A percentile compares a stretch with the other conserved stretches of the same genome.
Conservation (phyloP, 37 sponge, comb jelly and placozoan genomes). For the Haliclona indistincta region DNA sequence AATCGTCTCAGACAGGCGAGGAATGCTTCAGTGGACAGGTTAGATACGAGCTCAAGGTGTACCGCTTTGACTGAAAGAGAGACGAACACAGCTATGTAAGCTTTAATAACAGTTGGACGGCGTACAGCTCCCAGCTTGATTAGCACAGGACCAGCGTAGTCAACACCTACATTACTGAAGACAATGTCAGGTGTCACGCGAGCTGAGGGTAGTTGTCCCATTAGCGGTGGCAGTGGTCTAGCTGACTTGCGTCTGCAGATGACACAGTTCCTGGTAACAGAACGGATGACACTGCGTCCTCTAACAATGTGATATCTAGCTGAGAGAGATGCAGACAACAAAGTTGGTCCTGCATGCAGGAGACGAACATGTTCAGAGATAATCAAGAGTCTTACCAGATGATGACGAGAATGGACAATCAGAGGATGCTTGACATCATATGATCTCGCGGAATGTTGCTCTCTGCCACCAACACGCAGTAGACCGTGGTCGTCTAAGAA, state of each 20-base stretch:
- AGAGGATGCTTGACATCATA: slow-evolving; percentile 23
- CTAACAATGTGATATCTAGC: slow-evolving; percentile 29
- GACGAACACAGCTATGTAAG: slow-evolving; percentile 37
- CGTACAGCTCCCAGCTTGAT: slow-evolving; percentile 26
- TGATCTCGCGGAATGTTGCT: slow-evolving; percentile 11
- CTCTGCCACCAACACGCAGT: slow-evolving; percentile 38
- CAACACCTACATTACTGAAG: slow-evolving; percentile 40
- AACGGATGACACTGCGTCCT: slow-evolving; percentile 19
- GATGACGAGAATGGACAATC: slow-evolving; percentile 37
- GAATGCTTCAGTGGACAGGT: slow-evolving; percentile 41
- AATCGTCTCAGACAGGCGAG: slow-evolving; percentile 37
- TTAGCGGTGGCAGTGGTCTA: slow-evolving; percentile 14
- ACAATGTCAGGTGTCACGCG: slow-evolving; percentile 16
- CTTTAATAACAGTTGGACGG: slow-evolving; percentile 15
- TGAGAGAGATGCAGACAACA: slow-evolving; percentile 13
- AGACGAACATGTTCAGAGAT: slow-evolving; percentile 15
- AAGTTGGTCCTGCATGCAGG: slow-evolving; percentile 41
- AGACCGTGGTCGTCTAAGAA: slow-evolving; percentile 34
- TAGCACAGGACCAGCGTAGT: slow-evolving; percentile 57
- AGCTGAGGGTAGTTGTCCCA: slow-evolving; percentile 46
- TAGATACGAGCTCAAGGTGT: slow-evolving; percentile 44
- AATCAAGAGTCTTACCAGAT: slow-evolving; percentile 23
- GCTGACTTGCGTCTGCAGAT: slow-evolving; percentile 31
- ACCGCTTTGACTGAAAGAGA: slow-evolving; percentile 46
- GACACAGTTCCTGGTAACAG: slow-evolving; percentile 30